Base-by-base conservation (phyloP, 1,140 invertebrate species). In the Oryzaephilus surinamensis region DNA sequence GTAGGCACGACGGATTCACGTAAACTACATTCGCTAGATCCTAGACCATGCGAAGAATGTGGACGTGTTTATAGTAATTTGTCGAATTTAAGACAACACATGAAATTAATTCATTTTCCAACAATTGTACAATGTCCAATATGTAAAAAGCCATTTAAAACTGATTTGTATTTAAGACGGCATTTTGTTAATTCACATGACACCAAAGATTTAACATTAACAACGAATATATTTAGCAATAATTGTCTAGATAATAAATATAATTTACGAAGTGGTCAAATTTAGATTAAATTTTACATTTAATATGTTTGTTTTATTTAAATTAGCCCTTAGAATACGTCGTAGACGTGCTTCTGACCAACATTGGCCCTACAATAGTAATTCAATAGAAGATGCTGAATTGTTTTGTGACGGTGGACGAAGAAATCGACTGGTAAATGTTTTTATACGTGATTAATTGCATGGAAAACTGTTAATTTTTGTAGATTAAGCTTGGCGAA, bases 11-110 rank as follows among this genome's bases (percentile, higher is more conserved):
- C n/a, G 8, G 51, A 58, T 50, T 50, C 40, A 32, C 48, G 51
- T 60, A 75, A 73, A 66, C 69, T 73, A 61, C 73, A 77, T 65
- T 76, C 73, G 59, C 66, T 77, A 65, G 74, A 76, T 63, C 74
- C 75, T 56, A 65, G 74, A 55, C 74, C 75, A 48, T 82, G 81
- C 70, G 75, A 73, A 60, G 74, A 79, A 67, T 83, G 80, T 70
- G 79, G 79, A 54, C 77, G 78, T 59, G 76, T 79, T 62, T 82
- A 83, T 72, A 80, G 76, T 71, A 82, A 81, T 69, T 72, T 81
- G 62, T 82, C 79, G 58, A 82, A 83, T 69, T 73, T 82, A 59
- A 71, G 79, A 51, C 80, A 83, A 67, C 79, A 83, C 67, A 79
- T 82, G 70, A 77, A 79, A 57, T 74, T 82, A 48, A 81, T 83